A percentile compares a stretch with the other conserved stretches of the same genome.
These are phyloP conservation scores for Cotesia typhae DNA, from an alignment of 1,140 invertebrate genomes.

Conservation along the genomic window DNA sequence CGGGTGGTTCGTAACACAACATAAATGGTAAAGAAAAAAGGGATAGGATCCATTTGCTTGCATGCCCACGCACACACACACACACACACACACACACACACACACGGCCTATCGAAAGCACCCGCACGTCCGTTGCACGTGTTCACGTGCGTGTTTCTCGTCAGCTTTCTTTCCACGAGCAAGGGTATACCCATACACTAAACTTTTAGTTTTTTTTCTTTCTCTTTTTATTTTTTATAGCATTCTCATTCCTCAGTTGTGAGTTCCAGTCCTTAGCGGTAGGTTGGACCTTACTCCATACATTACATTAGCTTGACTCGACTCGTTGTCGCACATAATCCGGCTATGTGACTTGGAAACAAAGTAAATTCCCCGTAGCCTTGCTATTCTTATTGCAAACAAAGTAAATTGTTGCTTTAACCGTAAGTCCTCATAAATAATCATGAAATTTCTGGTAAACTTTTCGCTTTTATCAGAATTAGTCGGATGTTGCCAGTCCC, in stretches of 20 bases:
- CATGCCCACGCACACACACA: constrained; percentile 15
- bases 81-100: too few species aligned
- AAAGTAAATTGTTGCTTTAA: too few species aligned
- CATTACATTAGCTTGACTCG: neutral
- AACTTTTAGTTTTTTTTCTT: too few species aligned
- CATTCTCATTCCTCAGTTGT: too few species aligned
- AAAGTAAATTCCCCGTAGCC: neutral
- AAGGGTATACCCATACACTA: too few species aligned
- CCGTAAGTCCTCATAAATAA: too few species aligned
- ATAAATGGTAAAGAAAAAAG: constrained; percentile 1
- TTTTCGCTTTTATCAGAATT: too few species aligned
- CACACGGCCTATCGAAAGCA: neutral
- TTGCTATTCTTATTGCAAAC: too few species aligned
- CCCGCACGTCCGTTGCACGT: constrained; percentile 26
- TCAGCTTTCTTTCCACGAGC: neutral
- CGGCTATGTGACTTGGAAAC: constrained; percentile 6
- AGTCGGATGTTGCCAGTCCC: too few species aligned
- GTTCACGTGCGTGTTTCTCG: constrained; percentile 4
- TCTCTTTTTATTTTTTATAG: too few species aligned
- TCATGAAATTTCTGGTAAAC: too few species aligned
- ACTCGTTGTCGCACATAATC: constrained; percentile 11
- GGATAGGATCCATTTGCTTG: constrained; percentile 21
- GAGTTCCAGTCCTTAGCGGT: too few species aligned
- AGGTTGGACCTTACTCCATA: neutral
- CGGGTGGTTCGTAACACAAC: constrained; percentile 12